Base-by-base conservation (phyloP, 2,113 vertebrate species). In the Urocolius indicus region DNA sequence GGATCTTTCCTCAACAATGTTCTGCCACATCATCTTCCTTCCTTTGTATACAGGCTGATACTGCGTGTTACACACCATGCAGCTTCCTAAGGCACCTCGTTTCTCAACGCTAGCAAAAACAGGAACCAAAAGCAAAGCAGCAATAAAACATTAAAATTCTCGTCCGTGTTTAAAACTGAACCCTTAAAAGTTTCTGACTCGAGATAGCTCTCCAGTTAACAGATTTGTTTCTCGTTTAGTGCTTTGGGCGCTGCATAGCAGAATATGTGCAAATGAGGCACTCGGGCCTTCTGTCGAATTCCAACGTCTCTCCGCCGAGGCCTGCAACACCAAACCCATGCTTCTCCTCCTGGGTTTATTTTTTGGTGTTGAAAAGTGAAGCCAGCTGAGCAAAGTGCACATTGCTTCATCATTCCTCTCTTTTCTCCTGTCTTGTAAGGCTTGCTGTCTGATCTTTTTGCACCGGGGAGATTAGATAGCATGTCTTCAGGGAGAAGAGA, bases 21-120 rank as follows among this genome's bases (percentile, higher is more conserved):
- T 81, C 83, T 95, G 88, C 95, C 92, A 96, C 91, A 94, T 90
- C 94, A 95, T 95, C 92, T 95, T 96, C 93, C 93, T 96, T 96
- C 93, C 95, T 96, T 92, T 95, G 95, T 89, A 88, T 92, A 91
- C 87, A 94, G 71, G 69, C 96, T 81, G 87, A 87, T 81, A 32
- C 78, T 79, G 93, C 45, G 12, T 74, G 87, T 91, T 95, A 55
- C 95, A 88, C 89, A 91, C 89, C 74, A 88, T 23, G 16, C 2
- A 0, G 87, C 91, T 95, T 97, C 93, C 86, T 81, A 93, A 82
- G 83, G 89, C 88, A 95, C 87, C 93, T 93, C 19, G 0, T 95
- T 96, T 96, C 92, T 95, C 93, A 96, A 92, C 0, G 32, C 77
- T 43, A 94, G 77, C 75, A 75, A 97, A 96, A 95, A 95, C 89